Percentiles rank a stretch among this genome's conserved stretches.
Conservation (phyloP, 2,797 vertebrate genomes). For the Heliangelus exortis region DNA sequence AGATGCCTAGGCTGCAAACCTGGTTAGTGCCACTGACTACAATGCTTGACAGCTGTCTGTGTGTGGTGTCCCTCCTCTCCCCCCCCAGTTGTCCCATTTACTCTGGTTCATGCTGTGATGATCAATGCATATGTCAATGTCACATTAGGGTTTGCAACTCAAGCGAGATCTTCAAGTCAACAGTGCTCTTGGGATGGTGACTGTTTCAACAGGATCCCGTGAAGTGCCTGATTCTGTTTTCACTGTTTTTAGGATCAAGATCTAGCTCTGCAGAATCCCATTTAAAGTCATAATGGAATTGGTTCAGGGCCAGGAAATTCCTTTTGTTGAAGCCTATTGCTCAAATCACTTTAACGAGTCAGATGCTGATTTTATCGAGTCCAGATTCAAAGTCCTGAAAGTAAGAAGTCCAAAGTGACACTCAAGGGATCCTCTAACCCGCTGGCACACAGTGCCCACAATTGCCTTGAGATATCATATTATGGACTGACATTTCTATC, state of each 20-base stretch:
- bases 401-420: not conserved
- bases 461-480: not conserved
- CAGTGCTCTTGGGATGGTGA: not conserved
- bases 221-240: not conserved
- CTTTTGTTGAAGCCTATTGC: not conserved
- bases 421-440: not conserved
- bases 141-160: not conserved
- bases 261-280: not conserved
- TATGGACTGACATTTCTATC: not conserved
- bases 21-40: not conserved
- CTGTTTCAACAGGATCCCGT: not conserved
- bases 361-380: not conserved
- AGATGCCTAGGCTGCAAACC: not conserved
- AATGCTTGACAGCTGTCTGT: not conserved
- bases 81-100: not conserved
- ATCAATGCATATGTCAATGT: not conserved
- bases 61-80: fast-evolving
- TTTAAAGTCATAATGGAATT: not conserved
- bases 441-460: not conserved
- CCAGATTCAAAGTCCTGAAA: not conserved
- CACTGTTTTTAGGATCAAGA: not conserved
- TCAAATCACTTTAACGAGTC: not conserved
- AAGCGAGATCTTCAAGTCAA: not conserved
- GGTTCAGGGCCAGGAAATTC: not conserved
- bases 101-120: not conserved